Percentiles rank a stretch among this genome's conserved stretches.
These are phyloP conservation scores for Potamarius usumacintae DNA, from an alignment of 2,113 vertebrate genomes.

Conservation along the genomic window DNA sequence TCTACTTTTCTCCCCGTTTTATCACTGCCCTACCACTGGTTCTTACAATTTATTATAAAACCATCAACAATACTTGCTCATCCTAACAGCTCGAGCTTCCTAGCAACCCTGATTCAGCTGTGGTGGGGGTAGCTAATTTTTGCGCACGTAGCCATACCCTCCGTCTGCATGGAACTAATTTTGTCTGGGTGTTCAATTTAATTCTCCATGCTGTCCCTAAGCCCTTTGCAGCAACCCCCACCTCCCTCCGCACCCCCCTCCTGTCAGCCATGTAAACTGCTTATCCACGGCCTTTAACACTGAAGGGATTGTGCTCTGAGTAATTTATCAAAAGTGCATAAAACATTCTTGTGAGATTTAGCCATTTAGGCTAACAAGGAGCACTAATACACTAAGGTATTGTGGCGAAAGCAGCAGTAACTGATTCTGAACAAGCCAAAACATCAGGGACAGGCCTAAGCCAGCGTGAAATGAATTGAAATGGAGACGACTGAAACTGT, in stretches of 20 bases:
- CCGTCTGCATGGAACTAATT: constrained; percentile 77
- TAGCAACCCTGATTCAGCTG: constrained; percentile 66
- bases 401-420: constrained; percentile 50
- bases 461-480: constrained; percentile 64
- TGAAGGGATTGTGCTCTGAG: constrained; percentile 73
- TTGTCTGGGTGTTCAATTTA: constrained; percentile 77
- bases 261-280: constrained; percentile 74
- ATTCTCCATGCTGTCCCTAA: constrained; percentile 76
- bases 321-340: constrained; percentile 76
- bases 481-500: constrained; percentile 58
- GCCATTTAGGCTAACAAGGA: constrained; percentile 68
- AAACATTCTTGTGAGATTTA: constrained; percentile 75
- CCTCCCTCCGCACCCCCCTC: constrained; percentile 49
- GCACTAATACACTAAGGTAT: constrained; percentile 63
- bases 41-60: constrained; percentile 11
- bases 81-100: constrained; percentile 53
- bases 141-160: constrained; percentile 67
- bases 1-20: no score
- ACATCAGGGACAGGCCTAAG: constrained; percentile 46
- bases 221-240: constrained; percentile 66
- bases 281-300: constrained; percentile 73
- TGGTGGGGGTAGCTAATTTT: constrained; percentile 72
- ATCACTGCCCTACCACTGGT: neutral
- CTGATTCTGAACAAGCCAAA: constrained; percentile 52
- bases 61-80: constrained; percentile 34